Percentiles rank a stretch among this genome's conserved stretches.
Evolutionary conservation across 2,797 vertebrate species (phyloP).

Genomic region (Buphagus erythrorhynchus): DNA sequence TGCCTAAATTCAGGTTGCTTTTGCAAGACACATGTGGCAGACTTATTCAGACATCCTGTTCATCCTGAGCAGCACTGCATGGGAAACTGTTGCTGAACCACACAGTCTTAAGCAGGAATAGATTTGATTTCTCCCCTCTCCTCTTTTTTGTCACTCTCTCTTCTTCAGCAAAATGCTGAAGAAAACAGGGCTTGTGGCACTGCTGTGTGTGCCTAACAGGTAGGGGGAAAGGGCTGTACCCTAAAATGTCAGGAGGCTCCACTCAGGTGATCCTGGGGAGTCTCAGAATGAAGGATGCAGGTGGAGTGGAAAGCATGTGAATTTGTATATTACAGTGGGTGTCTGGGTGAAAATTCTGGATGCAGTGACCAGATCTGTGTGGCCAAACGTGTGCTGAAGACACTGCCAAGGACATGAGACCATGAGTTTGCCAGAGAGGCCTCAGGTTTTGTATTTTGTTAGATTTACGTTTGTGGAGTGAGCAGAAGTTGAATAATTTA

Average conservation of each 20-base stretch:
- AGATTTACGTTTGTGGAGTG: conserved; percentile 28
- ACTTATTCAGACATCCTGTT: background rate
- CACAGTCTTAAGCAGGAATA: background rate
- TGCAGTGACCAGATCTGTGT: background rate
- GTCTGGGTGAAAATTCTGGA: background rate
- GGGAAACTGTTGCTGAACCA: background rate
- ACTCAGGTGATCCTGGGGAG: background rate
- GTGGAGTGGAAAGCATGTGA: background rate
- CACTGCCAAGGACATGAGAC: rapidly evolving
- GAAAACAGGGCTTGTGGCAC: background rate
- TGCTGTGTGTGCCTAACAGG: too few species aligned
- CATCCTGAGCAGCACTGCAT: background rate
- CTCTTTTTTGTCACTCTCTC: background rate
- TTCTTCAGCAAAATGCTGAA: background rate
- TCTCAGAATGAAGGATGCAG: background rate
- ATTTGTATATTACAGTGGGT: background rate
- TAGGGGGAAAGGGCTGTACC: background rate
- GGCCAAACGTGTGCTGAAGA: background rate
- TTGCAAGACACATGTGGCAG: background rate
- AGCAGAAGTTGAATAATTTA: conserved; percentile 65
- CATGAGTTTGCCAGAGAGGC: background rate
- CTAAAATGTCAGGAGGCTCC: background rate
- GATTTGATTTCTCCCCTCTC: background rate
- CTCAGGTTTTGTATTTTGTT: conserved; percentile 35
- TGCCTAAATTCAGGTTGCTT: background rate